Evolutionary conservation across 2,888 invertebrate species (phyloP), one percentile per base, ranked within the genome.

Genomic region (Proisotoma minuta): DNA sequence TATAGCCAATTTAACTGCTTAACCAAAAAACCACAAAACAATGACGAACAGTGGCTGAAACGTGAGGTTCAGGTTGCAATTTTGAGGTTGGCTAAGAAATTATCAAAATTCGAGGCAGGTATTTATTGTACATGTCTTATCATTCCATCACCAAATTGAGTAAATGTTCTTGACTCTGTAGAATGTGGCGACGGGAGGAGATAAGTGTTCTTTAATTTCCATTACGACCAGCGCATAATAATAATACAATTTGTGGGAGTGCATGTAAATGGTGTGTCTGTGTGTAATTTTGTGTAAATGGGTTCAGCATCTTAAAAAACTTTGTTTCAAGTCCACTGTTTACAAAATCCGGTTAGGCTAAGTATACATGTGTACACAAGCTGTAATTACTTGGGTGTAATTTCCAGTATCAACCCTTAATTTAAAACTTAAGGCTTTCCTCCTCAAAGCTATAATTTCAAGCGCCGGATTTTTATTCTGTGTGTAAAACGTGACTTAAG

Each of bases 341-440:
- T 69, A 72, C 68, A 57, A 72, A 72, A 72, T 72, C 72, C 70
- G 72, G 70, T 72, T 72, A 66, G 65, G 69, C 65, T 72, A 72
- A 72, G 66, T 68, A 61, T 68, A 68, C 60, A 57, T 65, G 51
- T 62, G 63, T 62, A 59, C 57, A 63, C 57, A 65, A 61, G 54
- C 57, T 69, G 61, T 71, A 73, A 73, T 73, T 73, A 71, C 66
- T 67, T 63, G 70, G 69, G 66, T 68, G 70, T 69, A 69, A 70
- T 71, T 68, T 68, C 68, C 66, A 48, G 61, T 64, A 71, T 69
- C 70, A 65, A 69, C 69, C 70, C 73, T 68, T 71, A 64, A 70
- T 68, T 68, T 70, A 54, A 62, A 69, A 65, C 60, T 66, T 62
- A 59, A 58, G 66, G 59, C 59, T 64, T 56, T 65, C 54, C 59